Evolutionary conservation across 2,888 invertebrate species (phyloP).

Genomic region (Hemistola chrysoprasaria): DNA sequence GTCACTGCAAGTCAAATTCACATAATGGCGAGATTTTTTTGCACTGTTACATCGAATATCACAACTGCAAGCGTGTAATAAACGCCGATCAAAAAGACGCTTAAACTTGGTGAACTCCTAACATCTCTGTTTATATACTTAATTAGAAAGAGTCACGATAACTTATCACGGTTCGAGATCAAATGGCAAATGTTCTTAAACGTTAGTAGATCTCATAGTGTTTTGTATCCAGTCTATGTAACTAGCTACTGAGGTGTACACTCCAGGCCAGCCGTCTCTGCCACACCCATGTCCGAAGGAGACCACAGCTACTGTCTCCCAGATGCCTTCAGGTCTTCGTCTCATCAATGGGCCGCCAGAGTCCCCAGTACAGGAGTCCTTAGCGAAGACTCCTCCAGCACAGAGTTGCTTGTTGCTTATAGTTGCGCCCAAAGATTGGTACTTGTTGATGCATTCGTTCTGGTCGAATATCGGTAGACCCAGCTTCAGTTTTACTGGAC

Average conservation of each 20-base stretch:
- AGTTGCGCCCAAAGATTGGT: conserved; percentile 67
- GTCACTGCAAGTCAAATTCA: too few species aligned
- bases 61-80: too few species aligned
- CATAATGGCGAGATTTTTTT: too few species aligned
- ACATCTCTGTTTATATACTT: background rate
- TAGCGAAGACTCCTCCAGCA: conserved; percentile 85
- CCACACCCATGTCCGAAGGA: conserved; percentile 87
- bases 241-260: conserved; percentile 84
- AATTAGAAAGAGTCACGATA: conserved; percentile 12
- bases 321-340: conserved; percentile 67
- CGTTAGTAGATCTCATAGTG: conserved; percentile 53
- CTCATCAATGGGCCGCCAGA: conserved; percentile 90
- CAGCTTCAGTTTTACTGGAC: conserved; percentile 85
- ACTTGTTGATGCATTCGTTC: conserved; percentile 76
- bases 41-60: too few species aligned
- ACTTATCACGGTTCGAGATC: conserved; percentile 10
- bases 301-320: conserved; percentile 84
- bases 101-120: too few species aligned
- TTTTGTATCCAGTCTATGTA: conserved; percentile 84
- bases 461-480: conserved; percentile 80
- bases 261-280: conserved; percentile 84
- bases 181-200: conserved; percentile 29
- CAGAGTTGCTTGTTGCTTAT: conserved; percentile 84
- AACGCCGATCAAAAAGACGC: too few species aligned
- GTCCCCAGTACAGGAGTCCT: conserved; percentile 89